Evolutionary conservation across 2,888 invertebrate species (phyloP), one percentile per base, ranked within the genome.

Genomic region (Cephus pulcher): DNA sequence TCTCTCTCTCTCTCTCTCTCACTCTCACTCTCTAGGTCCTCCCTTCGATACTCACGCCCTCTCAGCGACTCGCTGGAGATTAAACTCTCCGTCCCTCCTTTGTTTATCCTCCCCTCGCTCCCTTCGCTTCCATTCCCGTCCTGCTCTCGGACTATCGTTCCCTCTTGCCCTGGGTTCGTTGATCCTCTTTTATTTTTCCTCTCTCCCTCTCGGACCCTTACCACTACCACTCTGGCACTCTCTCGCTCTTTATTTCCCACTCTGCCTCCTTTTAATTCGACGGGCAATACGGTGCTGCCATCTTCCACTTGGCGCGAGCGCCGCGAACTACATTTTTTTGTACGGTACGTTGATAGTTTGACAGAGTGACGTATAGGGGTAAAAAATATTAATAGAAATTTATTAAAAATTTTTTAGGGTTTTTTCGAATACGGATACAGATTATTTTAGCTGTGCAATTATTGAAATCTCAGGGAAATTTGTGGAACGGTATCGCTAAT

Each of bases 281-380:
- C 69, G 30, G 34, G 74, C 79, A 76, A 76, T 85, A 73, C 82
- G 86, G 89, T 89, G 89, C 89, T 89, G 89, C 89, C 89, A 88
- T 84, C 89, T 88, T 81, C 84, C 84, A 84, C 84, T 86, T 84
- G 78, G 82, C 32, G 75, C 15, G 70, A n/a, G 56, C 30, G 71
- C 56, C 30, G 69, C 78, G 86, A 88, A 86, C 88, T 86, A 88
- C 70, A 69, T 15, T 35, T 74, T 74, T 71, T 74, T 74, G 6
- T 35, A 74, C 33, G 30, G 1, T 71, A 32, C 23, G 6, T 12
- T 33, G 2, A 32, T 30, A 71, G 32, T 34, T 32, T 34, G 32
- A 71, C 12, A 3, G 11, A 33, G 9, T 23, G 32, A 23, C 12
- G 12, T 35, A 1, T 3, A 35, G 70, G 0, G 0, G 0, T 0